Conservation (phyloP, 1,140 invertebrate genomes). For the Nixonia krombeini region DNA sequence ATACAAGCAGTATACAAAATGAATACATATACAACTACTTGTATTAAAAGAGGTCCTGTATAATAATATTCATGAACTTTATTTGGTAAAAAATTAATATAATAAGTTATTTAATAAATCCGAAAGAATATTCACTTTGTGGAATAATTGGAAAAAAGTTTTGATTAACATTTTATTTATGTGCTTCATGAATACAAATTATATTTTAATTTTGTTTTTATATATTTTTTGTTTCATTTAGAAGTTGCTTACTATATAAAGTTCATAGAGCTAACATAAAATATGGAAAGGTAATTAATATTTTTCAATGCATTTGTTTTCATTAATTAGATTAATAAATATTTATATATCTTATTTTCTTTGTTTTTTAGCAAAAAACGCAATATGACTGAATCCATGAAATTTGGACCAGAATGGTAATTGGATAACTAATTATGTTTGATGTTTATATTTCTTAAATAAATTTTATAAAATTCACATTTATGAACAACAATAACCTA, state of each 20-base stretch:
- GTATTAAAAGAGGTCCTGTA: no score
- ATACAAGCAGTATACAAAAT: no score
- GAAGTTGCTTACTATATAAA: constrained; percentile 34
- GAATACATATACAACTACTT: no score
- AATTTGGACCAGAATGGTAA: constrained; percentile 81
- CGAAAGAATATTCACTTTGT: no score
- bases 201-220: constrained; percentile 27
- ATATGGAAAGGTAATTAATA: constrained; percentile 34
- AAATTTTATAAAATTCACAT: neutral
- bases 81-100: no score
- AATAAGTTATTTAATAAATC: no score
- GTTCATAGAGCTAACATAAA: constrained; percentile 33
- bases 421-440: constrained; percentile 48
- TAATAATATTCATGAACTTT: no score
- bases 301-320: constrained; percentile 13
- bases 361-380: constrained; percentile 57
- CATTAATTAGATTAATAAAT: neutral
- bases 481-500: no score
- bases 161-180: no score
- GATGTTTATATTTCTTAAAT: constrained; percentile 12
- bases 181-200: no score
- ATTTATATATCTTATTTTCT: no score
- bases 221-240: constrained; percentile 32
- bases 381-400: constrained; percentile 80
- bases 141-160: no score